A percentile compares a stretch with the other conserved stretches of the same genome.
phyloP scores from a whole-genome alignment of 2,113 vertebrate species.

The Chauna torquata region DNA sequence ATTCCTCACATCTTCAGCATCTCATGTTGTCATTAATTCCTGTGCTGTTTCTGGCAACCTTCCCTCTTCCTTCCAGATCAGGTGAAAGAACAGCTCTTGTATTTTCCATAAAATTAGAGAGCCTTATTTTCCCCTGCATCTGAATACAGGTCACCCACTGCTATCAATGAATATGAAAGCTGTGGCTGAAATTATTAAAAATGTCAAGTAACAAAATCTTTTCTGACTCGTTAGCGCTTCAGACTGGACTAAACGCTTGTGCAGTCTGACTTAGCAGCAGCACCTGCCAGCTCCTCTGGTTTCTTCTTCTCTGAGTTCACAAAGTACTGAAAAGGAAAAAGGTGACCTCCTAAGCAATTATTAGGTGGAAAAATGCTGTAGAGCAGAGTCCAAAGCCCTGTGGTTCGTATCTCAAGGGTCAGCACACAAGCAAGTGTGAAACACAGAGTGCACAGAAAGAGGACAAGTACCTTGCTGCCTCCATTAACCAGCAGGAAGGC shows the following conservation, averaged over 20 bases:
- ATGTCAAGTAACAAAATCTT: background rate
- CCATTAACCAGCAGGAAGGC: background rate
- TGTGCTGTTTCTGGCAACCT: background rate
- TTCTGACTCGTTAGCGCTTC: background rate
- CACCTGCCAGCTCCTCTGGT: too few species aligned
- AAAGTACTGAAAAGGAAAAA: background rate
- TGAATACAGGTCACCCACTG: background rate
- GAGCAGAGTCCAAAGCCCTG: background rate
- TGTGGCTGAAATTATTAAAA: background rate
- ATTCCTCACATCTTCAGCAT: background rate
- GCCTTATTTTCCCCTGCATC: background rate
- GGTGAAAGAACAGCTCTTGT: background rate
- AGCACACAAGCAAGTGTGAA: too few species aligned
- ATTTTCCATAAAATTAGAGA: background rate
- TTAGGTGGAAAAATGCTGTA: background rate
- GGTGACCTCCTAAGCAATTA: background rate
- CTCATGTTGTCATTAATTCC: background rate
- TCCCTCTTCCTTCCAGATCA: background rate
- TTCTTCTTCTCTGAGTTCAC: background rate
- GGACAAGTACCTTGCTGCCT: background rate
- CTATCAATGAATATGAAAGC: background rate
- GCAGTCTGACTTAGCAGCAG: too few species aligned
- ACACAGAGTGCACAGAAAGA: too few species aligned
- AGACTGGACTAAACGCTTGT: background rate
- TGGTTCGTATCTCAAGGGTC: too few species aligned